Conservation (phyloP, 2,888 invertebrate genomes). For the Apotomis betuletana region DNA sequence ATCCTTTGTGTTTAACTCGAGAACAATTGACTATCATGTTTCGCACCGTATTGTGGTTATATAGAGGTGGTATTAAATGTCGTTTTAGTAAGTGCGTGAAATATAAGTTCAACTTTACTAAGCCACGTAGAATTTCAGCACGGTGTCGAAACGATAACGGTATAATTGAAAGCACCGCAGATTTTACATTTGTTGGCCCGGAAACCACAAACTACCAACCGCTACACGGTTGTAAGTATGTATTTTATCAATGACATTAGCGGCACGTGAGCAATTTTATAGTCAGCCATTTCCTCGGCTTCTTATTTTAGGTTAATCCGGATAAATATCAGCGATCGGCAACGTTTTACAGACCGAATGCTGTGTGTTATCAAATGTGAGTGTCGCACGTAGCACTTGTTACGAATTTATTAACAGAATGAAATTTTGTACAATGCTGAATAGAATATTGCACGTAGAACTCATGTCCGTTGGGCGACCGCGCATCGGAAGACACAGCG, state of each 20-base stretch:
- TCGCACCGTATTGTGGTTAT: not conserved
- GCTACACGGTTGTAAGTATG: conserved; percentile 19
- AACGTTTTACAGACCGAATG: too few relatives aligned
- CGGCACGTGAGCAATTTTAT: conserved; percentile 35
- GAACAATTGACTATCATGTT: not conserved
- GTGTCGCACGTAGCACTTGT: too few relatives aligned
- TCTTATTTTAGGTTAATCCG: conserved; percentile 52
- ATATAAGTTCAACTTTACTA: not conserved
- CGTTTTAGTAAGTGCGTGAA: not conserved
- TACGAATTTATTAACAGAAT: too few relatives aligned
- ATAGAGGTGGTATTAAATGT: not conserved
- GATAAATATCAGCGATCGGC: conserved; percentile 3
- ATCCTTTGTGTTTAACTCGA: not conserved
- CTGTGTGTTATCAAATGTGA: too few relatives aligned
- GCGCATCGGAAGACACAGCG: too few relatives aligned
- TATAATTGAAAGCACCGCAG: conserved; percentile 12
- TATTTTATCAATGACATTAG: conserved; percentile 39
- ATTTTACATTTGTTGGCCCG: conserved; percentile 14
- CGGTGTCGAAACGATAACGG: conserved; percentile 18
- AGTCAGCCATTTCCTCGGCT: conserved; percentile 46
- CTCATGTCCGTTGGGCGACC: too few relatives aligned
- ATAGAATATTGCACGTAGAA: too few relatives aligned
- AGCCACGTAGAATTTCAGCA: not conserved
- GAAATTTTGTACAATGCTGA: too few relatives aligned
- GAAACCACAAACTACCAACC: conserved; percentile 9